These are phyloP conservation scores for Dallia pectoralis DNA, from an alignment of 2,797 vertebrate genomes.

Conservation along the genomic window DNA sequence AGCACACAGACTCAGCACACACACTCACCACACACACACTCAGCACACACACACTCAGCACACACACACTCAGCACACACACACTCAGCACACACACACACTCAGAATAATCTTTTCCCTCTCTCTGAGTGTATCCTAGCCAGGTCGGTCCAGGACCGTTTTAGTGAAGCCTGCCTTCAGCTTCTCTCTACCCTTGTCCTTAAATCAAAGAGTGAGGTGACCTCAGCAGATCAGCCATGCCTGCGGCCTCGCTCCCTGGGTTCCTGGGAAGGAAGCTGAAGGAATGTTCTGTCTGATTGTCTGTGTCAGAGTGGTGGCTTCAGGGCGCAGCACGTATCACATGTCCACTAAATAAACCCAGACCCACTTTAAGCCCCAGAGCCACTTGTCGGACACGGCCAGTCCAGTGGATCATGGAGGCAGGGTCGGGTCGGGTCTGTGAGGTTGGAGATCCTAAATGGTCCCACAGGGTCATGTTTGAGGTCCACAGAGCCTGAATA, in stretches of 20 bases:
- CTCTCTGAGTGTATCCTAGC: background rate
- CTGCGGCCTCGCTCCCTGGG: conserved; percentile 54
- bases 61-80: background rate
- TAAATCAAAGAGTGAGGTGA: conserved; percentile 46
- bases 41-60: conserved; percentile 12
- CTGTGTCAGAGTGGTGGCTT: conserved; percentile 40
- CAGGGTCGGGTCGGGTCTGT: too few species aligned
- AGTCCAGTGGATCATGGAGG: background rate
- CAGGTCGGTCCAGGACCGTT: conserved; percentile 11
- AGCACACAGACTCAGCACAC: too few species aligned
- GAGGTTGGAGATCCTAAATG: background rate
- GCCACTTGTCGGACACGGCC: background rate
- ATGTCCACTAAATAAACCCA: conserved; percentile 1
- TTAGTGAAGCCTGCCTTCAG: conserved; percentile 19
- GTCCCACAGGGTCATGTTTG: too few species aligned
- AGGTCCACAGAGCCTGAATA: background rate
- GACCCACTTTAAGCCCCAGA: background rate
- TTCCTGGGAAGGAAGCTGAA: conserved; percentile 63
- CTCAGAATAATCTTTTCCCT: background rate
- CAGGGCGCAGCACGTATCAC: conserved; percentile 20
- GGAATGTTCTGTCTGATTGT: conserved; percentile 57
- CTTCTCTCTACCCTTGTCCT: background rate
- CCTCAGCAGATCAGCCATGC: conserved; percentile 52
- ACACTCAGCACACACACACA: background rate
- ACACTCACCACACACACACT: too few species aligned